Evolutionary conservation across 1,140 invertebrate genomes (phyloP), one percentile per base, ranked within the genome.

Genomic region (Leptestheria dahalacensis): DNA sequence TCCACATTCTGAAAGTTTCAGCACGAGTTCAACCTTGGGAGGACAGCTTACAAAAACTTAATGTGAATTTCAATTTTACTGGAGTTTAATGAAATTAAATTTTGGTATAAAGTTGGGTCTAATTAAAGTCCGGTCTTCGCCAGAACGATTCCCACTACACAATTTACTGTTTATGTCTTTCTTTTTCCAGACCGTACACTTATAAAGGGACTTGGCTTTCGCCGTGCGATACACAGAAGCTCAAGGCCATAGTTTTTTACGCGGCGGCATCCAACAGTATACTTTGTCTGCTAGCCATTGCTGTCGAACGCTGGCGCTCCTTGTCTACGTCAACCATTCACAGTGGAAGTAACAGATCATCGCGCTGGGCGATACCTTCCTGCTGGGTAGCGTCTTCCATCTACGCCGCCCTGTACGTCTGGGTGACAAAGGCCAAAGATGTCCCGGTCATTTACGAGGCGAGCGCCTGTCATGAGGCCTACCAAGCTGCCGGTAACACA

Each of bases 241-340:
- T 56, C 21, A 61, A 60, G 48, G 47, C 60, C 3, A 41, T 28
- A 23, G 41, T 63, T 2, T 61, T 57, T 48, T 61, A 52, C 54
- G 60, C 62, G 6, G 46, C 62, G 2, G 59, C 58, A 3, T 29
- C 23, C 18, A 63, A 63, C 53, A 63, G 48, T 21, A 60, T 63
- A 25, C 51, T 57, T 23, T 61, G 59, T 29, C 61, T 63, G 59
- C 26, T 63, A 41, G 62, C 58, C 15, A 63, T 63, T 3, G 60
- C 62, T 1, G 48, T 61, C 3, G 62, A 63, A 49, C 47, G 62
- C 24, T 61, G 58, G 47, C 59, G 60, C 21, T 46, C 53, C 4
- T 20, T 63, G 28, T 33, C 48, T 10, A 41, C 57, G 48, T 29
- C 49, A 2, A 57, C 28, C 3, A 20, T 15, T 15, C 48, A 33